Conservation (phyloP, 1,140 invertebrate species). For the Drosophila sproati region DNA sequence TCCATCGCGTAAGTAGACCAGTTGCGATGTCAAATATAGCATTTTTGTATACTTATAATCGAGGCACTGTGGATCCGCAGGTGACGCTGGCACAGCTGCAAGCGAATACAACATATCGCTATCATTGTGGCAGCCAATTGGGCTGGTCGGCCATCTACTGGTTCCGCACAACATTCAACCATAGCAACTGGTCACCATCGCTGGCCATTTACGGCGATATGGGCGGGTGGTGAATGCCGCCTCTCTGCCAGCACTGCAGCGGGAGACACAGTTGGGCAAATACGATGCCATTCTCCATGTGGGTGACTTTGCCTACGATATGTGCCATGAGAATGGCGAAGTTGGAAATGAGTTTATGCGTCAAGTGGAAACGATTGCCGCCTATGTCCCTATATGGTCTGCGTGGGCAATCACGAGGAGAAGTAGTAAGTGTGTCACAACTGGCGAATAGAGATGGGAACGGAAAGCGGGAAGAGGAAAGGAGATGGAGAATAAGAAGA, state of each 20-base stretch:
- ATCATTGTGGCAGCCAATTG: conserved; percentile 92
- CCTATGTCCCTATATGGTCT: conserved; percentile 95
- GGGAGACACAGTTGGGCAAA: conserved; percentile 91
- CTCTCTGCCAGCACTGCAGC: conserved; percentile 92
- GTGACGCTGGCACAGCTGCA: conserved; percentile 87
- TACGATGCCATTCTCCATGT: conserved; percentile 97
- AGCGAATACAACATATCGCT: conserved; percentile 89
- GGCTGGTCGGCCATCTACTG: conserved; percentile 93
- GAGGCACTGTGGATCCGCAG: conserved; percentile 86
- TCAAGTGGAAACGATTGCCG: conserved; percentile 94
- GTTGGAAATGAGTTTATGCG: conserved; percentile 96
- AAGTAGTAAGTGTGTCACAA: conserved; percentile 87
- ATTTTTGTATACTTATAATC: no score
- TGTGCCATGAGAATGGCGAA: conserved; percentile 91
- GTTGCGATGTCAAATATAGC: not conserved
- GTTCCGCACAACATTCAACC: conserved; percentile 89
- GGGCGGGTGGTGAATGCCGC: conserved; percentile 95
- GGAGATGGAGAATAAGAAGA: no score
- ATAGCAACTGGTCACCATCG: conserved; percentile 90
- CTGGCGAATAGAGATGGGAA: no score
- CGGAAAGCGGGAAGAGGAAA: no score
- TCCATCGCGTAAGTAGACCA: conserved; percentile 90
- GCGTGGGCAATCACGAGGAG: conserved; percentile 96
- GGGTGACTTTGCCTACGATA: conserved; percentile 98
- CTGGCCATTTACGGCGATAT: conserved; percentile 96